Conservation (phyloP, 2,113 vertebrate genomes). For the Elachura formosa region DNA sequence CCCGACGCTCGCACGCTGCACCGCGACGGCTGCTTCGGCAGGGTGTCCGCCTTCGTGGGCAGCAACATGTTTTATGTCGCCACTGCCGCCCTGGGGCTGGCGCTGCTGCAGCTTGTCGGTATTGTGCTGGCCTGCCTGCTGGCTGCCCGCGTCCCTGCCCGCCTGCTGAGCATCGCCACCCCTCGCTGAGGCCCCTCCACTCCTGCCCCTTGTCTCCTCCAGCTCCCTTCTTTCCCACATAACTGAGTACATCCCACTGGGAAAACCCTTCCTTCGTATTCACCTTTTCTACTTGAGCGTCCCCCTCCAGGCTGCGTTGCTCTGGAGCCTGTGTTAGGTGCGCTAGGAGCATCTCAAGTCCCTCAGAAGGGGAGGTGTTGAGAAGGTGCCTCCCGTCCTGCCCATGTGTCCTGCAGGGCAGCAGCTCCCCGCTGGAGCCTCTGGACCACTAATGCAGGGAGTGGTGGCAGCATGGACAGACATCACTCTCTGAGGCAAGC, state of each 20-base stretch:
- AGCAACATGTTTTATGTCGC: constrained; percentile 82
- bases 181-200: not conserved
- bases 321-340: not conserved
- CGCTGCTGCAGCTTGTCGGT: constrained; percentile 77
- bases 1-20: constrained; percentile 63
- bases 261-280: not conserved
- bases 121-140: constrained; percentile 79
- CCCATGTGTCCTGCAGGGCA: fast-evolving
- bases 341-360: not conserved
- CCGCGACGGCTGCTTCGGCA: constrained; percentile 79
- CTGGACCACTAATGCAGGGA: not conserved
- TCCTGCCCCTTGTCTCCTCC: not conserved
- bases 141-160: constrained; percentile 59
- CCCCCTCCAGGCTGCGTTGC: not conserved
- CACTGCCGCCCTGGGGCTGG: constrained; percentile 78
- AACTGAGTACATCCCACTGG: not conserved
- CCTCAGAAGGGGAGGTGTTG: not conserved
- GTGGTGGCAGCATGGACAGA: not conserved
- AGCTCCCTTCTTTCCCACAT: not conserved
- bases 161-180: not conserved
- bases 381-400: not conserved
- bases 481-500: not conserved
- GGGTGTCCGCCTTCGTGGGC: constrained; percentile 79
- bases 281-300: not conserved
- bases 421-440: not conserved